phyloP scores from a whole-genome alignment of 2,113 vertebrate species.

The Ctenodactylus gundi region DNA sequence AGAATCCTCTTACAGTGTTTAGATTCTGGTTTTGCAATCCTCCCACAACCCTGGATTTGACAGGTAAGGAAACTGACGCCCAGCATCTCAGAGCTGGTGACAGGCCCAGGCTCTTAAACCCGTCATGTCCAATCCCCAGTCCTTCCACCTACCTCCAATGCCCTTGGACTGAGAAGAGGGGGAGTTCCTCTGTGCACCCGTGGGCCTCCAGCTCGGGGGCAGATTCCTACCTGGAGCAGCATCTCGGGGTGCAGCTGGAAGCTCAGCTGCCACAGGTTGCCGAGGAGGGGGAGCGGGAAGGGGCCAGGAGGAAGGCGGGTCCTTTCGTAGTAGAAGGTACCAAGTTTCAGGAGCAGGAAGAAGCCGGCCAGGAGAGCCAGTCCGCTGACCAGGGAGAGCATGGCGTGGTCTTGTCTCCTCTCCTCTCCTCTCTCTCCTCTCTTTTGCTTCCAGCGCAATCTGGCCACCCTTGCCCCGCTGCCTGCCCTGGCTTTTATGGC shows the following conservation, averaged over 20 bases:
- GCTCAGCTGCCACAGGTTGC: slow-evolving; percentile 77
- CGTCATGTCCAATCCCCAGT: neutral
- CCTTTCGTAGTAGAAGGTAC: neutral
- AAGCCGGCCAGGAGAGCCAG: neutral
- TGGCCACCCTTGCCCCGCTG: neutral
- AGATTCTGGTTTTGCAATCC: neutral
- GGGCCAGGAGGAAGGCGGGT: slow-evolving; percentile 69
- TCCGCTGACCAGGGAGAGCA: neutral
- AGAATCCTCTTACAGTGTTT: neutral
- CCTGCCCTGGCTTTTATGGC: neutral
- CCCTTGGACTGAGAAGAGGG: neutral
- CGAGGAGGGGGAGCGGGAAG: slow-evolving; percentile 69
- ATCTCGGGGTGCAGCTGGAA: slow-evolving; percentile 70
- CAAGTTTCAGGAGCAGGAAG: slow-evolving; percentile 41
- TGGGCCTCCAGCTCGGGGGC: neutral
- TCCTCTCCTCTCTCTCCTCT: neutral
- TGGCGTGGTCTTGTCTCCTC: neutral
- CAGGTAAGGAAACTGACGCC: neutral
- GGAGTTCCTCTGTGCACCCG: neutral
- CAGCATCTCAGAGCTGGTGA: neutral
- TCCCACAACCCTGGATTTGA: neutral
- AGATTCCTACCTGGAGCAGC: slow-evolving; percentile 63
- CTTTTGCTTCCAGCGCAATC: neutral
- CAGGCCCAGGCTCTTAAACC: neutral
- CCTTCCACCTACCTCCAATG: neutral